Evolutionary conservation across 2,888 invertebrate species (phyloP), one percentile per base, ranked within the genome.

Genomic region (Vannuccia rotundouncinata): DNA sequence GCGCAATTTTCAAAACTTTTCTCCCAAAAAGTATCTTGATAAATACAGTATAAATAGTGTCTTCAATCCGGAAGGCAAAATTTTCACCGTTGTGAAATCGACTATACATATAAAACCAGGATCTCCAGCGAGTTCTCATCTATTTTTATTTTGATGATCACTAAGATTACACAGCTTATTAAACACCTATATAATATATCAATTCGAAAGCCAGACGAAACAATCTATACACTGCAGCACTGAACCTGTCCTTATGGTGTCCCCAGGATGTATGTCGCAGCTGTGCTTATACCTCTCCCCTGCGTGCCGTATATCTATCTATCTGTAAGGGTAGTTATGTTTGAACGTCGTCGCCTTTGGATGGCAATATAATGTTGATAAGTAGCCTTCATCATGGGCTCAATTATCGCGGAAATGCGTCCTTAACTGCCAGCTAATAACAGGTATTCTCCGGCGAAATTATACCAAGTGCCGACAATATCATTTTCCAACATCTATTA

Each of bases 1-100:
- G 66, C 66, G 66, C 66, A 66, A 66, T 66, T 66, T 66, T 66
- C 22, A 66, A 66, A 66, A 66, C 66, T 66, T 66, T 66, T 66
- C 66, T 66, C 22, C 22, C 66, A 66, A 66, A 66, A 66, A 66
- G 22, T 66, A 66, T 66, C 66, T 66, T 66, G 17, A 66, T 66
- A 66, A 66, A 66, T 66, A 66, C 66, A 22, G 66, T 66, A 66
- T 66, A 66, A 66, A 66, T 66, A 66, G 5, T 66, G 22, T 45
- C 10, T 45, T 45, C 45, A 45, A 45, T 5, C 45, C 45, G 45
- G 45, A 13, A 45, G n/a, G n/a, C n/a, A n/a, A n/a, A n/a, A n/a
- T n/a, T 45, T 13, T 13, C 45, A 13, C 5, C 45, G 45, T 45
- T 17, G 45, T 45, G 45, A 45, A 45, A 45, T 45, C 17, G 45